Evolutionary conservation across 2,888 invertebrate species (phyloP).

Genomic region (Saturnia japonica): DNA sequence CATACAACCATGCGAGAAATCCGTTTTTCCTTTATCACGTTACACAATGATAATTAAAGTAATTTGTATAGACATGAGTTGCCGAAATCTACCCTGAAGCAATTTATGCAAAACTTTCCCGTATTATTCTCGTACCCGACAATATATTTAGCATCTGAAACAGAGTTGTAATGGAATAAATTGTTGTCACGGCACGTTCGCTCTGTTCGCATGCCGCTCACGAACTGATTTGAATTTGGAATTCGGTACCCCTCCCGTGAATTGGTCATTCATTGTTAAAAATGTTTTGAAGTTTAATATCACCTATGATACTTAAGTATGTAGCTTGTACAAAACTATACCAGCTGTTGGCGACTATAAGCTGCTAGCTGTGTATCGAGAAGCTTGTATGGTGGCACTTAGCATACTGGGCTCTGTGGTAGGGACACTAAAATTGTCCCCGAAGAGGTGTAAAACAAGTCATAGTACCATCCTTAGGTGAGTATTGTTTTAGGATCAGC

Average conservation of each 20-base stretch:
- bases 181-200: slow-evolving; percentile 68
- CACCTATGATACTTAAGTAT: neutral
- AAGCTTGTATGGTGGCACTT: neutral
- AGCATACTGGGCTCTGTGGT: too few relatives aligned
- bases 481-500: too few relatives aligned
- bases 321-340: neutral
- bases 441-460: too few relatives aligned
- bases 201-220: slow-evolving; percentile 69
- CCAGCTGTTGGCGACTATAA: neutral
- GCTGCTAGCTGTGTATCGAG: too few relatives aligned
- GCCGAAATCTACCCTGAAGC: slow-evolving; percentile 54
- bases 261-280: slow-evolving; percentile 15
- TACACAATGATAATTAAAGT: slow-evolving; percentile 44
- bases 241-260: slow-evolving; percentile 50
- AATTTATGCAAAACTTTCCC: slow-evolving; percentile 67
- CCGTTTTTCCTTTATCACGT: slow-evolving; percentile 32
- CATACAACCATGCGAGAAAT: slow-evolving; percentile 31
- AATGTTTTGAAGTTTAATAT: slow-evolving; percentile 31
- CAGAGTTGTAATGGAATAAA: slow-evolving; percentile 73
- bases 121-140: slow-evolving; percentile 70
- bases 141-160: slow-evolving; percentile 72
- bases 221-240: slow-evolving; percentile 79
- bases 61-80: slow-evolving; percentile 46
- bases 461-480: too few relatives aligned
- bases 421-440: too few relatives aligned